These are phyloP conservation scores for Pontoporia blainvillei DNA, from an alignment of 2,113 vertebrate species.

Conservation along the genomic window DNA sequence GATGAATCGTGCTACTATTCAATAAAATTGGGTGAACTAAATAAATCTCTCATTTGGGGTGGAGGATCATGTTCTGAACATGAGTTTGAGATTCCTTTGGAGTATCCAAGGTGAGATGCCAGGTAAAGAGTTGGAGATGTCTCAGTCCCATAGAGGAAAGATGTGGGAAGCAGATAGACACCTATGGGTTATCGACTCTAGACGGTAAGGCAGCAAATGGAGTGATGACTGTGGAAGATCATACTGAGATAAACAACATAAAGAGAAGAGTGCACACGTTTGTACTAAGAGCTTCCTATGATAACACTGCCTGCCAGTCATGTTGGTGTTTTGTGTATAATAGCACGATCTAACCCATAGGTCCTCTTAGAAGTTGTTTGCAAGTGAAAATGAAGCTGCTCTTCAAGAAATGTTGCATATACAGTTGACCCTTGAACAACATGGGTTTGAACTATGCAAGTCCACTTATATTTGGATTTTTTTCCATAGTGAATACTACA, in stretches of 20 bases:
- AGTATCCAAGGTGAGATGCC: neutral
- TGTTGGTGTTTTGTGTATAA: neutral
- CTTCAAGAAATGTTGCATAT: neutral
- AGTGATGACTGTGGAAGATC: neutral
- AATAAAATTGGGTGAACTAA: neutral
- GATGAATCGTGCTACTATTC: neutral
- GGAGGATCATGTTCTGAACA: neutral
- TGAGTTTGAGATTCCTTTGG: neutral
- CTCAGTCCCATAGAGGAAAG: neutral
- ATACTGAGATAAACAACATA: neutral
- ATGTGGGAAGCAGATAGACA: neutral
- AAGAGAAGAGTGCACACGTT: fast-evolving
- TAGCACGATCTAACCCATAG: neutral
- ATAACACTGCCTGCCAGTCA: neutral
- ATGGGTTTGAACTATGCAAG: neutral
- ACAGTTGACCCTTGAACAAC: neutral
- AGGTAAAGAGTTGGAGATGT: neutral
- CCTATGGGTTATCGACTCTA: neutral
- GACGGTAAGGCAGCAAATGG: neutral
- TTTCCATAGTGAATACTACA: neutral
- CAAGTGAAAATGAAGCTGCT: neutral
- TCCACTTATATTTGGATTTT: neutral
- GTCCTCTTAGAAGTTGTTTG: neutral
- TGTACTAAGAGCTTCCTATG: neutral
- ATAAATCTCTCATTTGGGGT: neutral